These are phyloP conservation scores for Steinernema feltiae DNA, from an alignment of 1,140 invertebrate species.

Conservation along the genomic window DNA sequence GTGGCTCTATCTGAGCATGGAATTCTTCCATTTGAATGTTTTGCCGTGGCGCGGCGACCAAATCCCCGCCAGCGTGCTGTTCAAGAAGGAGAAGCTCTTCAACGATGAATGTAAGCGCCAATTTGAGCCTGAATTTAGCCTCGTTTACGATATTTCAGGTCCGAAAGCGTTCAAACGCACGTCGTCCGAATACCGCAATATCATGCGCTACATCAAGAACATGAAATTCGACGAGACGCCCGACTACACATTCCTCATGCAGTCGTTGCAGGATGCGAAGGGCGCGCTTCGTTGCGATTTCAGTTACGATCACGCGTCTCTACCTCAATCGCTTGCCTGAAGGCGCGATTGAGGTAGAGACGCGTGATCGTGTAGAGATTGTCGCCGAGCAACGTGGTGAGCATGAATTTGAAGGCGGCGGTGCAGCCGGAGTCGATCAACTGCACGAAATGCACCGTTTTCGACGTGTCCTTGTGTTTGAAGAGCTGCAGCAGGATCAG, in stretches of 20 bases:
- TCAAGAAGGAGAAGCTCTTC: slow-evolving; percentile 30
- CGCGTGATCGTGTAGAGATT: slow-evolving; percentile 35
- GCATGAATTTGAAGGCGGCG: slow-evolving; percentile 25
- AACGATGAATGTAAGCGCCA: slow-evolving; percentile 26
- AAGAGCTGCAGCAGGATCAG: slow-evolving; percentile 22
- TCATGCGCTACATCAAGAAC: neutral
- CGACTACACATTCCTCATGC: neutral
- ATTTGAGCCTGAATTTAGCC: neutral
- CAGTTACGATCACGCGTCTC: slow-evolving; percentile 19
- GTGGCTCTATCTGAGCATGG: slow-evolving; percentile 24
- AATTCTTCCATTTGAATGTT: slow-evolving; percentile 20
- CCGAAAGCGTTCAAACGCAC: neutral
- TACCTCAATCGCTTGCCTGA: slow-evolving; percentile 23
- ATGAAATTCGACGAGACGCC: neutral
- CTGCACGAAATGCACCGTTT: slow-evolving; percentile 15
- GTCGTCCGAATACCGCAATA: neutral
- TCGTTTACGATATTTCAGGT: neutral
- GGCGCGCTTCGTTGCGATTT: neutral
- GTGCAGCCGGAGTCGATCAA: slow-evolving; percentile 27
- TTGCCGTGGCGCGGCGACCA: slow-evolving; percentile 27
- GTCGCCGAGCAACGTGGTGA: slow-evolving; percentile 28
- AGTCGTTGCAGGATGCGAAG: neutral
- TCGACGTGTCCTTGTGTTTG: neutral
- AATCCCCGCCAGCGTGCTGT: slow-evolving; percentile 16
- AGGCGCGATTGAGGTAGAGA: slow-evolving; percentile 10